Conservation (phyloP, 2,113 vertebrate species). For the Tichodroma muraria region DNA sequence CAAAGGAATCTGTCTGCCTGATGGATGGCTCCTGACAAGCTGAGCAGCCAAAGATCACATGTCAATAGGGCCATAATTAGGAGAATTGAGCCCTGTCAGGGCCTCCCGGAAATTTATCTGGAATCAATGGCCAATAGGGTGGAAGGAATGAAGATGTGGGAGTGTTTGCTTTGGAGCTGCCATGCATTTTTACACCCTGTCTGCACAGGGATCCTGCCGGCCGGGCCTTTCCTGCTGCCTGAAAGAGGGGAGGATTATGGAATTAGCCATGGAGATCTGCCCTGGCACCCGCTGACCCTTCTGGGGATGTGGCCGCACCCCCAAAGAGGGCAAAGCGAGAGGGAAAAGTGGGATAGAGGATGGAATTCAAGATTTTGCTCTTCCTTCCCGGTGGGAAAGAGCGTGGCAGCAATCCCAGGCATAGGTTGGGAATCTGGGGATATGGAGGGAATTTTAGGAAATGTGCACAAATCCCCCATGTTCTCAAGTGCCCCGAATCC, state of each 20-base stretch:
- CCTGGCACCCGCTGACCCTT: slow-evolving; percentile 3
- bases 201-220: slow-evolving; percentile 7
- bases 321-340: background rate
- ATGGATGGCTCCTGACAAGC: slow-evolving; percentile 70
- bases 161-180: slow-evolving; percentile 66
- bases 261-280: slow-evolving; percentile 55
- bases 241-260: slow-evolving; percentile 52
- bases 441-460: background rate
- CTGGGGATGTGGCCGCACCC: background rate
- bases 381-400: background rate
- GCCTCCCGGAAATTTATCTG: slow-evolving; percentile 65
- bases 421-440: background rate
- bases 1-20: slow-evolving; percentile 62
- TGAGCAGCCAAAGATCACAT: slow-evolving; percentile 67
- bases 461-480: no score
- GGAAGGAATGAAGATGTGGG: slow-evolving; percentile 69
- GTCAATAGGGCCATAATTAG: slow-evolving; percentile 74
- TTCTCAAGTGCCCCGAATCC: background rate
- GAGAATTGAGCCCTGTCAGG: slow-evolving; percentile 65
- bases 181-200: slow-evolving; percentile 36
- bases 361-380: background rate
- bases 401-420: rapidly evolving
- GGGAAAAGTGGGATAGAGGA: background rate
- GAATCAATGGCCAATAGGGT: slow-evolving; percentile 71
- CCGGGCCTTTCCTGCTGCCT: slow-evolving; percentile 37